phyloP scores from a whole-genome alignment of 2,888 invertebrate genomes.

The Cantharis nigra region DNA sequence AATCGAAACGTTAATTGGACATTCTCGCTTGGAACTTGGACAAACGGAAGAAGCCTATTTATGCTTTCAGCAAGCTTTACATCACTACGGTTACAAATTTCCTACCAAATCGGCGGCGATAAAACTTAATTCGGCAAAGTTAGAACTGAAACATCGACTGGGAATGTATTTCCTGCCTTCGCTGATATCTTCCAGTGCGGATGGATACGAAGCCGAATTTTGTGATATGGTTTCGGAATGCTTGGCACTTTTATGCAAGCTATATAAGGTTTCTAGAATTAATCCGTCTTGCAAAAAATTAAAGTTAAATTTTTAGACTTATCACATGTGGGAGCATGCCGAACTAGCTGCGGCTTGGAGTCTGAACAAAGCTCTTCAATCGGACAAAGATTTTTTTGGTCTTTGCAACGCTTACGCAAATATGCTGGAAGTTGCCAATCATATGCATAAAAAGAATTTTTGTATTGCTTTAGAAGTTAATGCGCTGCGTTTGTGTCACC shows the following conservation, averaged over 20 bases:
- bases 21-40: conserved; percentile 52
- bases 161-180: conserved; percentile 45
- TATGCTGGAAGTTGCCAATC: conserved; percentile 54
- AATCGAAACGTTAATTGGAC: conserved; percentile 55
- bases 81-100: conserved; percentile 53
- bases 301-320: conserved; percentile 33
- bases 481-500: conserved; percentile 53
- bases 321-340: conserved; percentile 55
- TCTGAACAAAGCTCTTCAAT: conserved; percentile 58
- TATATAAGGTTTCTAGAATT: conserved; percentile 49
- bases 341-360: conserved; percentile 64
- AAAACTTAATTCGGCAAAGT: conserved; percentile 38
- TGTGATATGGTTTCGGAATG: conserved; percentile 56
- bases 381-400: conserved; percentile 59
- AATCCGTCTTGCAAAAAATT: neutral
- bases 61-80: conserved; percentile 50
- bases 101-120: conserved; percentile 46
- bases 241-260: conserved; percentile 52
- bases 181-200: conserved; percentile 39
- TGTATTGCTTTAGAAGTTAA: conserved; percentile 52
- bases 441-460: conserved; percentile 41
- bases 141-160: conserved; percentile 47
- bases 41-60: conserved; percentile 52
- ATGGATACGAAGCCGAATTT: conserved; percentile 52
- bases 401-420: conserved; percentile 62